Conservation (phyloP, 2,113 vertebrate species). For the Pseudolaguvia tuberculata region DNA sequence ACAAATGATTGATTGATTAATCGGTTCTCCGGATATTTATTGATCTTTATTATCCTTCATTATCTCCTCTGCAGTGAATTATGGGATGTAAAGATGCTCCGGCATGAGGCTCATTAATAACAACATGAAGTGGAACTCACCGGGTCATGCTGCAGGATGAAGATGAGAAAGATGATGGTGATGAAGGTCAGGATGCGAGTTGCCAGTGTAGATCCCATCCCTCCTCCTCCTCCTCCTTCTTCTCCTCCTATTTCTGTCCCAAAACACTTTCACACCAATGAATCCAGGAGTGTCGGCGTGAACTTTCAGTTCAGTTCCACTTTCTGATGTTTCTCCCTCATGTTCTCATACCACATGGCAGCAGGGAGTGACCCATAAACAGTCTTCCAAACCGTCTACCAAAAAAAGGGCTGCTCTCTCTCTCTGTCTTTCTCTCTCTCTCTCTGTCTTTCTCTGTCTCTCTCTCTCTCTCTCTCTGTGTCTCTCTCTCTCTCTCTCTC, state of each 20-base stretch:
- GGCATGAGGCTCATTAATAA: neutral
- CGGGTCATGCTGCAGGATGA: conserved; percentile 74
- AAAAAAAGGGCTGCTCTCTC: conserved; percentile 26
- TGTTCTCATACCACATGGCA: conserved; percentile 52
- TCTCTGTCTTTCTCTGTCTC: conserved; percentile 58
- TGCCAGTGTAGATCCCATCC: conserved; percentile 80
- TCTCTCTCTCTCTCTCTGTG: conserved; percentile 63
- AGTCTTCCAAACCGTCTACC: conserved; percentile 46
- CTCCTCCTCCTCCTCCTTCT: conserved; percentile 62
- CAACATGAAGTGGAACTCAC: conserved; percentile 69
- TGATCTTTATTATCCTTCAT: too few relatives aligned
- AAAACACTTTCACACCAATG: neutral
- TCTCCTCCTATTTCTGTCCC: neutral
- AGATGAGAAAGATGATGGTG: conserved; percentile 63
- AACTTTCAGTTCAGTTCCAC: conserved; percentile 58
- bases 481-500: conserved; percentile 63
- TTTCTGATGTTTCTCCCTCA: conserved; percentile 45
- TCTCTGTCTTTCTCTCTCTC: conserved; percentile 59
- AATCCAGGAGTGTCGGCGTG: conserved; percentile 5
- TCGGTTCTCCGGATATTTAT: too few relatives aligned
- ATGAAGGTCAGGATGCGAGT: conserved; percentile 79
- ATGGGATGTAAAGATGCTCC: neutral
- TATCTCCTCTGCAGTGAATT: neutral
- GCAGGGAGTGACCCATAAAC: conserved; percentile 57
- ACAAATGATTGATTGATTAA: too few relatives aligned